Evolutionary conservation across 2,888 invertebrate genomes (phyloP).

Genomic region (Arenicola marina): DNA sequence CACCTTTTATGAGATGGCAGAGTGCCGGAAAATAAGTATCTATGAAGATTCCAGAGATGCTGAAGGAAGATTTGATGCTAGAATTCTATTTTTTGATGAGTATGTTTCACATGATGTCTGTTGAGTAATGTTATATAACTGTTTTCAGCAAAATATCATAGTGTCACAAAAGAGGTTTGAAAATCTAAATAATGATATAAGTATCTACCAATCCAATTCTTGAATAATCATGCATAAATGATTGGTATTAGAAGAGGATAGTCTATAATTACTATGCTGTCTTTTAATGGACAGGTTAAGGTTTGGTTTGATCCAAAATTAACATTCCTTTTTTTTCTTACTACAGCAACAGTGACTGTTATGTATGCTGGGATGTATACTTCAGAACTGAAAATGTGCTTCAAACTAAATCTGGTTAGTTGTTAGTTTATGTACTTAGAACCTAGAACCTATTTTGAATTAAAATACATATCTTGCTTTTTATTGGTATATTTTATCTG

Average conservation of each 20-base stretch:
- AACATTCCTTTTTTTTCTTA: not conserved
- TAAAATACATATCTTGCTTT: too few species aligned
- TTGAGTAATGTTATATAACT: not conserved
- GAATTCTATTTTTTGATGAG: constrained; percentile 28
- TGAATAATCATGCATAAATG: too few species aligned
- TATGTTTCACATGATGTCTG: not conserved
- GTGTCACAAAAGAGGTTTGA: not conserved
- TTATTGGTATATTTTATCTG: not conserved
- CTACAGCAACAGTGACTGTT: constrained; percentile 27
- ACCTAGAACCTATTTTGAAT: too few species aligned
- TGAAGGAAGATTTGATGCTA: constrained; percentile 35
- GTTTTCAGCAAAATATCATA: not conserved
- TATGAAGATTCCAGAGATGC: constrained; percentile 27
- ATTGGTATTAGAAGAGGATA: too few species aligned
- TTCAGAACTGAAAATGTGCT: constrained; percentile 36
- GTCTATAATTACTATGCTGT: not conserved
- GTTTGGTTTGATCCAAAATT: too few species aligned
- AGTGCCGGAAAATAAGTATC: constrained; percentile 19
- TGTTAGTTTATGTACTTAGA: too few species aligned
- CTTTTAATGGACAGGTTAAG: too few species aligned
- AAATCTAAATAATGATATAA: too few species aligned
- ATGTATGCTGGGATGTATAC: constrained; percentile 31
- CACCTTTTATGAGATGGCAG: not conserved
- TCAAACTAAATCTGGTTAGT: constrained; percentile 35
- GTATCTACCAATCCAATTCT: too few species aligned